These are phyloP conservation scores for Dasyornis broadbenti DNA, from an alignment of 2,113 vertebrate species.

Conservation along the genomic window DNA sequence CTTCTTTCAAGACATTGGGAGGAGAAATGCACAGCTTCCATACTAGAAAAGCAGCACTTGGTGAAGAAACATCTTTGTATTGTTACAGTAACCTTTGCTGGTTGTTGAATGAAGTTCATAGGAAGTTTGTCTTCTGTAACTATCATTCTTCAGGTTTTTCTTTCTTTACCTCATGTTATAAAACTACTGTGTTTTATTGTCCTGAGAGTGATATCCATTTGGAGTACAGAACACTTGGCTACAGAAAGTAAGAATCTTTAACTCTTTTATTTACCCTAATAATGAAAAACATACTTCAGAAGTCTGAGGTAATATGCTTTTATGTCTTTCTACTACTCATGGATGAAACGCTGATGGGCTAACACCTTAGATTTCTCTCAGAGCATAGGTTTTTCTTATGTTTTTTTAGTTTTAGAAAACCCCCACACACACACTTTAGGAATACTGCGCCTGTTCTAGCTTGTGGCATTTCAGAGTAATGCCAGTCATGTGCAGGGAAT, in stretches of 20 bases:
- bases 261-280: not conserved
- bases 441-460: not conserved
- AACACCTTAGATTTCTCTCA: not conserved
- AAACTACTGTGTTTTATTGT: not conserved
- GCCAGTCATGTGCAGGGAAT: not conserved
- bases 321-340: not conserved
- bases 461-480: not conserved
- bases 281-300: not conserved
- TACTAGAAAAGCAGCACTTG: not conserved
- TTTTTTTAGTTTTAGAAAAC: not conserved
- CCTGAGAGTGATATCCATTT: not conserved
- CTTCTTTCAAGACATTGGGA: not conserved
- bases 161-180: not conserved
- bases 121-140: not conserved
- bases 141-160: not conserved
- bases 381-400: not conserved
- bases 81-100: not conserved
- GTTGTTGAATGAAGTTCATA: not conserved
- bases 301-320: not conserved
- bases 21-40: not conserved
- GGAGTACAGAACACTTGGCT: not conserved
- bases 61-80: not conserved
- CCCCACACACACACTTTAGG: rapidly evolving
- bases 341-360: not conserved
- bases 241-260: not conserved